Evolutionary conservation across 2,797 vertebrate genomes (phyloP), one percentile per base, ranked within the genome.

Genomic region (Nannoperca australis): DNA sequence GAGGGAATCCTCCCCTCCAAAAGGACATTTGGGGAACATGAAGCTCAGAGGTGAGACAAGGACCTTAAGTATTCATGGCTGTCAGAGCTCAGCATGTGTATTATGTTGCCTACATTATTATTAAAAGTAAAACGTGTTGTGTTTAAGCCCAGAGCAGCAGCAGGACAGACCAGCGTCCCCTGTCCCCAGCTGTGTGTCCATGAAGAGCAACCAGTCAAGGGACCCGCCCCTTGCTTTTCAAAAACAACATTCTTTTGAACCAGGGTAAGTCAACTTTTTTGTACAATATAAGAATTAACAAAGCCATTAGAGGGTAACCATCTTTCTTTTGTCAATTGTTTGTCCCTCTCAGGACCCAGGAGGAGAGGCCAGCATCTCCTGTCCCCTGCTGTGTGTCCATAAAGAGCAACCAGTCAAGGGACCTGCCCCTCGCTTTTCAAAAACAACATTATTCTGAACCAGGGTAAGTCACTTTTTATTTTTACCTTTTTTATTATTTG

Each of bases 21-120:
- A 15, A 17, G 8, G 2, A 38, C 36, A 2, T 22, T 14, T 54
- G 47, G 3, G 32, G 36, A 76, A 12, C 11, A 24, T 60, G 50
- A 56, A 70, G 40, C 32, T 49, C 59, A 32, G 27, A 63, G 59
- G 73, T 73, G 15, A 73, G 40, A 6, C 13, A 11, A 42, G 11
- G 27, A 24, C 22, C 34, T 49, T 2, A 36, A 34, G 3, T 10
- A 15, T 36, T 20, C 6, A 1, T 70, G 18, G 27, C 30, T 27
- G 13, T 30, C 54, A 14, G n/a, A 24, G 14, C 34, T 60, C 24
- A 59, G 34, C 9, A 38, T 12, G 10, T 42, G n/a, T 38, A 42
- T 40, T 3, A 50, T 50, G 22, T 42, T 30, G 6, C 24, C 13
- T 44, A 10, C 2, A 13, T 47, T 47, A 30, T 51, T 4, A 38